These are phyloP conservation scores for Gymnoscopelus microlampas DNA, from an alignment of 2,797 vertebrate genomes.

Conservation along the genomic window DNA sequence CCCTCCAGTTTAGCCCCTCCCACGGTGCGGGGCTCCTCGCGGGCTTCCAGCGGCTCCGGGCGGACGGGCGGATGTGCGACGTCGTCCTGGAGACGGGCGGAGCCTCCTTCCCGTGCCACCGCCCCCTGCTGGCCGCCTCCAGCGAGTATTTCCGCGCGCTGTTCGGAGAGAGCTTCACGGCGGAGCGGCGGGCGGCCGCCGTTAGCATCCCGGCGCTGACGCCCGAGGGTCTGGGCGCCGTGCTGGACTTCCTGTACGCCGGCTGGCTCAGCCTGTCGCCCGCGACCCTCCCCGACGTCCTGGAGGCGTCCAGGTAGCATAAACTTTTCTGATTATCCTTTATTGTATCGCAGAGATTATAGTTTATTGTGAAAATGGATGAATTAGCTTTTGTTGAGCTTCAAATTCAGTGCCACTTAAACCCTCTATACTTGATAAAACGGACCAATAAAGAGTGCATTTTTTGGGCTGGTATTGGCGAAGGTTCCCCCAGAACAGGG, in stretches of 20 bases:
- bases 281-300: slow-evolving; percentile 83
- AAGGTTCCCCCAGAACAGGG: no score
- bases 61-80: slow-evolving; percentile 89
- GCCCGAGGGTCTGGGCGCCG: slow-evolving; percentile 82
- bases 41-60: slow-evolving; percentile 88
- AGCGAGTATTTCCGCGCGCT: slow-evolving; percentile 96
- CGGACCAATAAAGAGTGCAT: no score
- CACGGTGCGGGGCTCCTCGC: slow-evolving; percentile 85
- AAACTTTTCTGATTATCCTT: no score
- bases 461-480: no score
- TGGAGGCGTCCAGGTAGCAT: slow-evolving; percentile 78
- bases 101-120: slow-evolving; percentile 90
- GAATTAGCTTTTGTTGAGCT: no score
- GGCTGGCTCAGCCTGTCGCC: slow-evolving; percentile 90
- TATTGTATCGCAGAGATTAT: no score
- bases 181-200: slow-evolving; percentile 82
- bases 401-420: no score
- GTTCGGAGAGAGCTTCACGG: slow-evolving; percentile 90
- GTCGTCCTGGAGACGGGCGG: slow-evolving; percentile 88
- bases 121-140: slow-evolving; percentile 91
- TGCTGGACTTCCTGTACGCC: slow-evolving; percentile 96
- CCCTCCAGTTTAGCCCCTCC: slow-evolving; percentile 90
- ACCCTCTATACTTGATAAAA: no score
- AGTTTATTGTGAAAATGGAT: no score
- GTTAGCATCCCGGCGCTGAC: slow-evolving; percentile 87